Conservation (phyloP, 2,888 invertebrate genomes). For the Platynereis dumerilii region DNA sequence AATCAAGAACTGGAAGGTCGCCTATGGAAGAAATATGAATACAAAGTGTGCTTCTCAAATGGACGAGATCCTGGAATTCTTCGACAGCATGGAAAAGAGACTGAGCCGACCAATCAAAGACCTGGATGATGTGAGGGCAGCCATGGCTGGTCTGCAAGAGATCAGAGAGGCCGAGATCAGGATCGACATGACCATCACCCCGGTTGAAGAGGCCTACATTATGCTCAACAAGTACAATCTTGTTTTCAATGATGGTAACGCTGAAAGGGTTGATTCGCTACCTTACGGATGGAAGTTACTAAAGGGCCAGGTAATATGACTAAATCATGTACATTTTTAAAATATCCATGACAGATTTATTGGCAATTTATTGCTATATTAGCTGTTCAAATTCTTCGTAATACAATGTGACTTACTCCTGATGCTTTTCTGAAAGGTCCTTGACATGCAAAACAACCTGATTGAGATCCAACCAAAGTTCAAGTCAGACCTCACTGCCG, state of each 20-base stretch:
- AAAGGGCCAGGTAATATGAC: constrained; percentile 33
- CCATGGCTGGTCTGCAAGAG: constrained; percentile 89
- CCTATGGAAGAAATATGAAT: constrained; percentile 62
- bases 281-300: constrained; percentile 89
- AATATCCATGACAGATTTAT: too few relatives aligned
- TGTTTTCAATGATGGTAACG: constrained; percentile 85
- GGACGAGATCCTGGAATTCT: constrained; percentile 76
- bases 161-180: constrained; percentile 94
- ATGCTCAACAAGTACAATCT: constrained; percentile 87
- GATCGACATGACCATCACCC: constrained; percentile 91
- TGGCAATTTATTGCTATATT: too few relatives aligned
- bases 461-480: constrained; percentile 86
- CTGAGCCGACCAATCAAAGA: constrained; percentile 82
- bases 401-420: too few relatives aligned
- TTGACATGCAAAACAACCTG: constrained; percentile 77
- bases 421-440: too few relatives aligned
- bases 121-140: constrained; percentile 89
- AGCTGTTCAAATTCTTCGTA: too few relatives aligned
- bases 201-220: constrained; percentile 94
- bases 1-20: constrained; percentile 62
- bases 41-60: constrained; percentile 63
- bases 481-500: constrained; percentile 81
- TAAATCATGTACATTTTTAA: too few relatives aligned
- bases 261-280: constrained; percentile 90
- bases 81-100: constrained; percentile 89